Percentiles rank a stretch among this genome's conserved stretches.
Evolutionary conservation across 2,113 vertebrate genomes (phyloP).

Genomic region (Ceyx cyanopectus): DNA sequence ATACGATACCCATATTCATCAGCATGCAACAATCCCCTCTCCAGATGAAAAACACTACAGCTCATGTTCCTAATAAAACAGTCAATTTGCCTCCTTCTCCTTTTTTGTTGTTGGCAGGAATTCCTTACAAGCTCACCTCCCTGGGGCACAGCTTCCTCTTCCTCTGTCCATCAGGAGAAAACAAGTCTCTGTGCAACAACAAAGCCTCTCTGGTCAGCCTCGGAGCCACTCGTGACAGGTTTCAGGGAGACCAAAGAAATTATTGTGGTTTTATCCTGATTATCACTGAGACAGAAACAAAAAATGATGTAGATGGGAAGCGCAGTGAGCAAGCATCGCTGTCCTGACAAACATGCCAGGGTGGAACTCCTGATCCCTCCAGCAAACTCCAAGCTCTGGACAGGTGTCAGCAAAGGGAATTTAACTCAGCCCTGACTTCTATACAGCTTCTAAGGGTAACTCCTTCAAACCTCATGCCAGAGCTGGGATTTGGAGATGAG

Average conservation of each 20-base stretch:
- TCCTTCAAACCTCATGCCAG: background rate
- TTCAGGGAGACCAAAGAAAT: conserved; percentile 16
- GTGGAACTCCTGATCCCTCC: background rate
- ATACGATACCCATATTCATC: conserved; percentile 63
- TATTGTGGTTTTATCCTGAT: background rate
- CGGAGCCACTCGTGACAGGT: background rate
- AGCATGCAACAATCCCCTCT: conserved; percentile 54
- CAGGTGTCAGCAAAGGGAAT: background rate
- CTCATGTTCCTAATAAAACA: conserved; percentile 72
- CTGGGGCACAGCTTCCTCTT: conserved; percentile 8
- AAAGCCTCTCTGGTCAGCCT: background rate
- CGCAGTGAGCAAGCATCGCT: background rate
- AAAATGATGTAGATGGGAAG: background rate
- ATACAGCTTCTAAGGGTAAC: background rate
- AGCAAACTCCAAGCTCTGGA: background rate
- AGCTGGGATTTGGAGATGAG: background rate
- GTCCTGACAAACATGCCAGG: background rate
- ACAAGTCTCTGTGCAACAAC: conserved; percentile 17
- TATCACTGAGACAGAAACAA: background rate
- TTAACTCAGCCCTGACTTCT: background rate
- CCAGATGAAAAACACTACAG: conserved; percentile 63
- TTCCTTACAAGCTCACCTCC: conserved; percentile 18
- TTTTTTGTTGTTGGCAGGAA: conserved; percentile 55
- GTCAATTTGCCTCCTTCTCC: conserved; percentile 60
- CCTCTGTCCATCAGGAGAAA: conserved; percentile 16